Conservation (phyloP, 2,797 vertebrate genomes). For the Coluber constrictor region DNA sequence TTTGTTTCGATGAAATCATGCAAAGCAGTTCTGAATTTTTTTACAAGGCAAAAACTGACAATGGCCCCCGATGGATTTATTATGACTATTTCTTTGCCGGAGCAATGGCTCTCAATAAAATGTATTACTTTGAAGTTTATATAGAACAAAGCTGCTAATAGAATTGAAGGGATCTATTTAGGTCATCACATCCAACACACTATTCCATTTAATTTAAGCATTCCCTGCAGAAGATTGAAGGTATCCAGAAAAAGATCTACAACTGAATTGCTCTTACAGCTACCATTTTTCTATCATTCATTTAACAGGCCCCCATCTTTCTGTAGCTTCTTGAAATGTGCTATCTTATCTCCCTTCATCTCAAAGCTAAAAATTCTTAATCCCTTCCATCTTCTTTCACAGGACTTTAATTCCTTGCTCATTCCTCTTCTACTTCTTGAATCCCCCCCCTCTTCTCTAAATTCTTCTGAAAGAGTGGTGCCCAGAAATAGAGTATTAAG, state of each 20-base stretch:
- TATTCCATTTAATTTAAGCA: background rate
- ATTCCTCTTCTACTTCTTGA: background rate
- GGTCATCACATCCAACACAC: background rate
- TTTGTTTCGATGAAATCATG: conserved; percentile 13
- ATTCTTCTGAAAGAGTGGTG: background rate
- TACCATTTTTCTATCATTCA: background rate
- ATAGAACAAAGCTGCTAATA: conserved; percentile 1
- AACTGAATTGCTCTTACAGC: background rate
- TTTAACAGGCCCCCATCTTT: background rate
- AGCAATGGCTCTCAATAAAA: background rate
- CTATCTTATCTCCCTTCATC: background rate
- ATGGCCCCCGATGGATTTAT: background rate
- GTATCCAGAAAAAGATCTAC: background rate
- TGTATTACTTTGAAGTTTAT: background rate
- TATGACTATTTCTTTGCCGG: background rate
- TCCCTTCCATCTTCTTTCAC: background rate
- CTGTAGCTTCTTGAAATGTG: background rate
- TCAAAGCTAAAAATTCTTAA: background rate
- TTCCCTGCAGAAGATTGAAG: background rate
- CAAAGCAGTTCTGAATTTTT: background rate
- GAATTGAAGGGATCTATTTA: background rate
- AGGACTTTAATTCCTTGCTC: background rate
- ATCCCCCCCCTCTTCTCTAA: background rate
- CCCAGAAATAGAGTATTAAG: background rate
- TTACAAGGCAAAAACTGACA: conserved; percentile 11